Evolutionary conservation across 2,888 invertebrate species (phyloP), one percentile per base, ranked within the genome.

Genomic region (Scaptomyza caliginosa): DNA sequence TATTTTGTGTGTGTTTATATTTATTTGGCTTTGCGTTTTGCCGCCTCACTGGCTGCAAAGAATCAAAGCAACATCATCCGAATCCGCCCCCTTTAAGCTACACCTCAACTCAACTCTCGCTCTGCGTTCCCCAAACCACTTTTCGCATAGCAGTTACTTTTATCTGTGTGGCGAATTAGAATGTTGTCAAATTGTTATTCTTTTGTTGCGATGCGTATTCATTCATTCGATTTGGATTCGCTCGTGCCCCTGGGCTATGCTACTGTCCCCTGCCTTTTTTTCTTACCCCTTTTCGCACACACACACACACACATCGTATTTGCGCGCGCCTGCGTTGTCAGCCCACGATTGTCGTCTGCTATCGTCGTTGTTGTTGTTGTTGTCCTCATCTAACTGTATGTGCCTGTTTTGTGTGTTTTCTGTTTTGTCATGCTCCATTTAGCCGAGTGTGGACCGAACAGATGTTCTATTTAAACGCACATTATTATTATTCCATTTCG

Each of bases 381-480:
- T 49, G 24, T 51, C 59, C 42, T 48, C 50, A 40, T 72, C 54
- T 58, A 19, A n/a, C n/a, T n/a, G 50, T 57, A 21, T 48, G 38
- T 52, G 60, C 30, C 43, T 45, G 60, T 71, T 62, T 30, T 30
- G n/a, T 76, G 86, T 89, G 86, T 89, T 88, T 90, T 88, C 77
- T 86, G 88, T 89, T 90, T 89, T 87, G 89, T 90, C 88, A 91
- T 90, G 91, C 91, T 91, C 91, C 91, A 91, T 91, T 91, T 91
- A 90, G 80, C 88, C 86, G 89, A 89, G 90, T 90, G 90, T 88
- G 88, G 88, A 88, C 86, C 87, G 90, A 91, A 90, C 91, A 91
- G 91, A 91, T 91, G 91, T 91, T 91, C 86, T 88, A 89, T 89
- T 90, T 91, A 90, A 90, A 91, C 89, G 89, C 88, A 88, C 85